Conservation (phyloP, 2,113 vertebrate genomes). For the Dicentrarchus labrax region DNA sequence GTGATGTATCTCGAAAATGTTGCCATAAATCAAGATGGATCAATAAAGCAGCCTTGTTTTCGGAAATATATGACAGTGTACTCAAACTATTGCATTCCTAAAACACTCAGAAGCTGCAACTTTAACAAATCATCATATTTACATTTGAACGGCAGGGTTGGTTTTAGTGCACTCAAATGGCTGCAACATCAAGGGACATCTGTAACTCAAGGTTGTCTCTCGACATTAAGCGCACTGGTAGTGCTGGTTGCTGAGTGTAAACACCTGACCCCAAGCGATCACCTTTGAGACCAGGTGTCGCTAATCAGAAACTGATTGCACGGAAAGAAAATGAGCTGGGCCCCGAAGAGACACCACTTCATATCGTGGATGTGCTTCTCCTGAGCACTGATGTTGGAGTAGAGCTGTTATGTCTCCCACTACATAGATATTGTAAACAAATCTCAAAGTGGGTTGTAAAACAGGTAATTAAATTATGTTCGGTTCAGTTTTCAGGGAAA, state of each 20-base stretch:
- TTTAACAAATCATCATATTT: slow-evolving; percentile 55
- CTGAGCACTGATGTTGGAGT: slow-evolving; percentile 7
- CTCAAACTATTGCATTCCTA: slow-evolving; percentile 41
- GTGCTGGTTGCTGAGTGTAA: slow-evolving; percentile 27
- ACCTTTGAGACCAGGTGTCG: slow-evolving; percentile 43
- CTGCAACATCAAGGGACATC: slow-evolving; percentile 24
- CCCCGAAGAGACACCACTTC: slow-evolving; percentile 29
- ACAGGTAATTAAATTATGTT: slow-evolving; percentile 79
- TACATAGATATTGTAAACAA: slow-evolving; percentile 65
- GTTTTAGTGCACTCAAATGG: slow-evolving; percentile 29
- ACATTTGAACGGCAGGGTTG: slow-evolving; percentile 17
- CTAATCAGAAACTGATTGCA: slow-evolving; percentile 52
- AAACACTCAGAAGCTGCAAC: slow-evolving; percentile 36
- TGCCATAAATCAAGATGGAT: slow-evolving; percentile 62
- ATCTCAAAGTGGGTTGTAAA: slow-evolving; percentile 74
- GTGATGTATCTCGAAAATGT: slow-evolving; percentile 62
- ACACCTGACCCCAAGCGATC: slow-evolving; percentile 46
- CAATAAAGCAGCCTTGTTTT: slow-evolving; percentile 47
- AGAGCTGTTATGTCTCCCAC: slow-evolving; percentile 37
- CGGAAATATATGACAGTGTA: slow-evolving; percentile 49
- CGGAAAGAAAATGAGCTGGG: slow-evolving; percentile 23
- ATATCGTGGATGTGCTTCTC: slow-evolving; percentile 18
- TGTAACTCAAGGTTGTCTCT: slow-evolving; percentile 28
- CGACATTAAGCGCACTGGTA: neutral
- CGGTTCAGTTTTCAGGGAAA: slow-evolving; percentile 66